phyloP scores from a whole-genome alignment of 2,113 vertebrate species.

The Ailuropoda melanoleuca region DNA sequence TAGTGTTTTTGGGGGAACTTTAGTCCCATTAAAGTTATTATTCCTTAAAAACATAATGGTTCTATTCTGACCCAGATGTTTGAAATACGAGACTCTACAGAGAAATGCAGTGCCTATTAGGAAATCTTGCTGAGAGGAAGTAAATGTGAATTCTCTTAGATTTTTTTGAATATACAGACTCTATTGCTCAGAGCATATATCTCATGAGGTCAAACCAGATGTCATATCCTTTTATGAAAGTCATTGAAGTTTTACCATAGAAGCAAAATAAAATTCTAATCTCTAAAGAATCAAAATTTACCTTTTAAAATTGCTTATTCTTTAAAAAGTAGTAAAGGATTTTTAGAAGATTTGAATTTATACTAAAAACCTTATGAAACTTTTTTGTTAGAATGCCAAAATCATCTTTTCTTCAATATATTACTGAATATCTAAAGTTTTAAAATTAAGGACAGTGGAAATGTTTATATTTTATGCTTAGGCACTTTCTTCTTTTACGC shows the following conservation, averaged over 20 bases:
- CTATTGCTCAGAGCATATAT: not conserved
- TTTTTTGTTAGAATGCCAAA: not conserved
- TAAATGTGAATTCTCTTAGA: slow-evolving; percentile 19
- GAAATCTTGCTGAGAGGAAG: slow-evolving; percentile 1
- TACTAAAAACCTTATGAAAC: not conserved
- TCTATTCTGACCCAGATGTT: slow-evolving; percentile 3
- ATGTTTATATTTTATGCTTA: not conserved
- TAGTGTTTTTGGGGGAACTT: not conserved
- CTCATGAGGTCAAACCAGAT: slow-evolving; percentile 48
- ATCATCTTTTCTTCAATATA: not conserved
- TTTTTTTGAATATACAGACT: not conserved
- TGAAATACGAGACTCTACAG: not conserved
- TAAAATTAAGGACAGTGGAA: not conserved
- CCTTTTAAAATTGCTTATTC: slow-evolving; percentile 24
- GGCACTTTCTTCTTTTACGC: not conserved
- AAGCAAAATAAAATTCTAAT: slow-evolving; percentile 17
- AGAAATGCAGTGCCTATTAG: not conserved
- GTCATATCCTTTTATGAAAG: not conserved
- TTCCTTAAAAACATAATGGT: not conserved
- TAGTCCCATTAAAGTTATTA: not conserved
- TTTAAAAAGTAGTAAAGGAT: not conserved
- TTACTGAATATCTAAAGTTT: not conserved
- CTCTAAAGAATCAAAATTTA: slow-evolving; percentile 2
- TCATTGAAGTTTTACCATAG: slow-evolving; percentile 38
- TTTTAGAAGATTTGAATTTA: slow-evolving; percentile 36